Percentiles rank a stretch among this genome's conserved stretches.
Evolutionary conservation across 2,888 invertebrate genomes (phyloP).

Genomic region (Ophion slaviceki): DNA sequence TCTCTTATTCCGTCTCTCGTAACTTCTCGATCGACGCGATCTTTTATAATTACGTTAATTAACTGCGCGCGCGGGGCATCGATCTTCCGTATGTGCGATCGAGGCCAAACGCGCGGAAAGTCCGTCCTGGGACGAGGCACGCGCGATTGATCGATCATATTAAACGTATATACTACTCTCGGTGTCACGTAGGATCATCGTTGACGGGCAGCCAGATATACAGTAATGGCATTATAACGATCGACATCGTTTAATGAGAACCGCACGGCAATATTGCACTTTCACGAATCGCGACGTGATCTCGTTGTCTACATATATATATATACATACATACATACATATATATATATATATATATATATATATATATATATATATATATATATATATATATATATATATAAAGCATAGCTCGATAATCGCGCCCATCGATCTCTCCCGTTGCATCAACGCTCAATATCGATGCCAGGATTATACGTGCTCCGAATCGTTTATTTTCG

Average conservation of each 20-base stretch:
- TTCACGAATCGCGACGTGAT: constrained; percentile 30
- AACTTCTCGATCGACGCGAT: constrained; percentile 23
- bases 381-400: background rate
- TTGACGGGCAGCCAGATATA: constrained; percentile 22
- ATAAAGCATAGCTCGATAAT: background rate
- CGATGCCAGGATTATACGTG: background rate
- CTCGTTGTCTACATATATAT: background rate
- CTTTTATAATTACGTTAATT: constrained; percentile 53
- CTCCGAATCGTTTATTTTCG: background rate
- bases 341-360: background rate
- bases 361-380: background rate
- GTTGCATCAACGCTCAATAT: background rate
- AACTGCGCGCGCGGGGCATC: constrained; percentile 30
- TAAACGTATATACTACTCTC: background rate
- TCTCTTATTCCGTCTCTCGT: background rate
- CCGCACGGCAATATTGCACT: constrained; percentile 22
- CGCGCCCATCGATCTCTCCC: background rate
- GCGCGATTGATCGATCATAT: constrained; percentile 52
- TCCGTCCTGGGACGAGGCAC: background rate
- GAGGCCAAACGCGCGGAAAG: constrained; percentile 22
- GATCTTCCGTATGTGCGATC: constrained; percentile 33
- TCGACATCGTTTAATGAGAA: constrained; percentile 13
- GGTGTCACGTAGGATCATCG: constrained; percentile 32
- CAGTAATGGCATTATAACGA: constrained; percentile 48
- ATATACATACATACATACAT: too few species aligned